A percentile compares a stretch with the other conserved stretches of the same genome.
Conservation (phyloP, 2,797 vertebrate genomes). For the Tapera naevia region DNA sequence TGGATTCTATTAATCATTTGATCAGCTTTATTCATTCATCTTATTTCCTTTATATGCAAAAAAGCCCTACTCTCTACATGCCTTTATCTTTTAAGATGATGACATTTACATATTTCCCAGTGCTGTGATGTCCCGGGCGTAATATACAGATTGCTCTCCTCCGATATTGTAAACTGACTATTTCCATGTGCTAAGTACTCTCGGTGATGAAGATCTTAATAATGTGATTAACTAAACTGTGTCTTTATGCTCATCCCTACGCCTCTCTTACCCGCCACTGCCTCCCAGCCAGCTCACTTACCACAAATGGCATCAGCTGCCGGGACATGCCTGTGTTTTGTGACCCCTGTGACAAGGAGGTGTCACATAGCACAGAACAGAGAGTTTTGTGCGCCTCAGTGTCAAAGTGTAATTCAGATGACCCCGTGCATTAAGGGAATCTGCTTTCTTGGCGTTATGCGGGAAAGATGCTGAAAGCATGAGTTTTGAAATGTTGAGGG, state of each 20-base stretch:
- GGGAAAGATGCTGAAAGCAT: constrained; percentile 46
- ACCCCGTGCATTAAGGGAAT: constrained; percentile 21
- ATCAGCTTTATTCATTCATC: constrained; percentile 74
- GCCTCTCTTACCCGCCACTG: background rate
- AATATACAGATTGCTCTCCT: constrained; percentile 43
- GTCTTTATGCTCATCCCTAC: background rate
- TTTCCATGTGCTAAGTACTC: constrained; percentile 49
- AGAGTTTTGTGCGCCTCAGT: background rate
- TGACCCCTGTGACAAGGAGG: constrained; percentile 50
- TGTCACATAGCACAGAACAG: constrained; percentile 43
- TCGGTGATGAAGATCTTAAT: constrained; percentile 54
- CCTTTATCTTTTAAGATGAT: constrained; percentile 66
- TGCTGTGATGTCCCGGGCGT: background rate
- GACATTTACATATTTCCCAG: constrained; percentile 60
- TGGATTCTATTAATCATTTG: constrained; percentile 72
- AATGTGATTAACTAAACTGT: constrained; percentile 48
- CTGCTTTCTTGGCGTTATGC: background rate
- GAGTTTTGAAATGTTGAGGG: constrained; percentile 34
- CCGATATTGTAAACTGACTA: constrained; percentile 20
- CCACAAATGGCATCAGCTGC: constrained; percentile 50
- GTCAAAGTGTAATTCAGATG: constrained; percentile 16
- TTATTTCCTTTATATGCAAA: constrained; percentile 66
- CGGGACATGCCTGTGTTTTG: background rate
- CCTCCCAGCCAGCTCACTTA: background rate
- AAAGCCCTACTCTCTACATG: constrained; percentile 14